A percentile compares a stretch with the other conserved stretches of the same genome.
phyloP scores from a whole-genome alignment of 2,113 vertebrate genomes.

The Sinocyclocheilus anophthalmus region DNA sequence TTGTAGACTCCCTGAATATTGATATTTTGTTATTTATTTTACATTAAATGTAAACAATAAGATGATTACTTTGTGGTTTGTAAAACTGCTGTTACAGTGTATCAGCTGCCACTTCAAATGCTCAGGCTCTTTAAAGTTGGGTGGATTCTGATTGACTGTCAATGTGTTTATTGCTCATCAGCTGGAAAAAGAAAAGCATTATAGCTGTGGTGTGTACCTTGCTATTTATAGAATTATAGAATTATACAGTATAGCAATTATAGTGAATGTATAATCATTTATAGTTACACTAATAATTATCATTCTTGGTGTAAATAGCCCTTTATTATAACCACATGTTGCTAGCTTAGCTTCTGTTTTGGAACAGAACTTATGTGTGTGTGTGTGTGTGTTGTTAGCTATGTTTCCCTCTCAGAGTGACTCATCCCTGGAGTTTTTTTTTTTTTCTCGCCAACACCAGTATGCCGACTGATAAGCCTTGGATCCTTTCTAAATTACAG shows the following conservation, averaged over 20 bases:
- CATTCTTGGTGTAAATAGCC: neutral
- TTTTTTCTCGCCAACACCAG: constrained; percentile 46
- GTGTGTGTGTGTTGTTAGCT: constrained; percentile 34
- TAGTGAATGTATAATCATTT: neutral
- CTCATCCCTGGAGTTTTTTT: constrained; percentile 51
- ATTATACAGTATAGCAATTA: neutral
- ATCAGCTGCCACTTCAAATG: neutral
- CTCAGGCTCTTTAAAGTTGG: neutral
- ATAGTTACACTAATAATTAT: neutral
- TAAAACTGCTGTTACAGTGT: neutral
- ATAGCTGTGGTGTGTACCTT: neutral
- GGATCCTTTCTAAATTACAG: constrained; percentile 75
- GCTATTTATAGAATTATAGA: neutral
- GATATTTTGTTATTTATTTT: neutral
- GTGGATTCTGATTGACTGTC: neutral
- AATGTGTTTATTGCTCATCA: neutral
- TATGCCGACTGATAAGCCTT: constrained; percentile 69
- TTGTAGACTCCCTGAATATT: neutral
- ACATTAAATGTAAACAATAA: neutral
- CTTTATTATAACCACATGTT: neutral
- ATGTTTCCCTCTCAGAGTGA: constrained; percentile 52
- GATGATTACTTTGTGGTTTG: neutral
- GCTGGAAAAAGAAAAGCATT: too few relatives aligned
- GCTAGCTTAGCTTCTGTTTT: neutral
- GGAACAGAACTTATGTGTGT: constrained; percentile 38